These are phyloP conservation scores for Pseudobourletiella spinata DNA, from an alignment of 1,140 invertebrate genomes.

Conservation along the genomic window DNA sequence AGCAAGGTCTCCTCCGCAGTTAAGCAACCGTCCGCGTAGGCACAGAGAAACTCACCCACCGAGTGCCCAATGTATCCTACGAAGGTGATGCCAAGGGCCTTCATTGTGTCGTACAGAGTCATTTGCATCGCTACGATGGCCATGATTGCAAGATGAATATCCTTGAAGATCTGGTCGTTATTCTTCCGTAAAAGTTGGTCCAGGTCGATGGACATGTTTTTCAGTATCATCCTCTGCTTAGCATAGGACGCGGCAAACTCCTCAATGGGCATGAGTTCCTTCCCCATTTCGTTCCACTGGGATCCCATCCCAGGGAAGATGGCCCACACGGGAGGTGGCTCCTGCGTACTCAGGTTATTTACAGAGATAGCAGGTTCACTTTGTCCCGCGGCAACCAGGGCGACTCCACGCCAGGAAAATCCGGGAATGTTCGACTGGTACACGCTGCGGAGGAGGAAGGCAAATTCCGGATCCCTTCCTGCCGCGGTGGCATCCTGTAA, in stretches of 20 bases:
- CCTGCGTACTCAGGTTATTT: slow-evolving; percentile 36
- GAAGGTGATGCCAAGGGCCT: slow-evolving; percentile 70
- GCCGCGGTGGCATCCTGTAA: not conserved
- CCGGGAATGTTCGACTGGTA: not conserved
- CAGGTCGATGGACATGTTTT: slow-evolving; percentile 68
- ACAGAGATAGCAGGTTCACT: no score
- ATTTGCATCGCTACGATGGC: slow-evolving; percentile 74
- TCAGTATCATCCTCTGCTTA: slow-evolving; percentile 62
- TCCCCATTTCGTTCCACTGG: no score
- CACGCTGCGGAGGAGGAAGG: not conserved
- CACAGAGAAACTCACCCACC: slow-evolving; percentile 88
- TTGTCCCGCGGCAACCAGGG: not conserved
- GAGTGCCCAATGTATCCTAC: slow-evolving; percentile 95
- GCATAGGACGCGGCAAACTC: slow-evolving; percentile 77
- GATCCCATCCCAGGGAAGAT: slow-evolving; percentile 90
- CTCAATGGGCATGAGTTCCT: slow-evolving; percentile 96
- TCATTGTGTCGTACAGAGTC: slow-evolving; percentile 75
- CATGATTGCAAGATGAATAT: slow-evolving; percentile 79
- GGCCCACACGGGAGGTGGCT: slow-evolving; percentile 76
- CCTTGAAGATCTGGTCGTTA: slow-evolving; percentile 65
- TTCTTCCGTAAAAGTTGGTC: slow-evolving; percentile 66
- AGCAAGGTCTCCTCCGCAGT: slow-evolving; percentile 86
- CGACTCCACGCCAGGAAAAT: not conserved
- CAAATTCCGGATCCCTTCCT: not conserved
- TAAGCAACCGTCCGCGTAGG: slow-evolving; percentile 90